A percentile compares a stretch with the other conserved stretches of the same genome.
Conservation (phyloP, 2,888 invertebrate genomes). For the Mantis religiosa region DNA sequence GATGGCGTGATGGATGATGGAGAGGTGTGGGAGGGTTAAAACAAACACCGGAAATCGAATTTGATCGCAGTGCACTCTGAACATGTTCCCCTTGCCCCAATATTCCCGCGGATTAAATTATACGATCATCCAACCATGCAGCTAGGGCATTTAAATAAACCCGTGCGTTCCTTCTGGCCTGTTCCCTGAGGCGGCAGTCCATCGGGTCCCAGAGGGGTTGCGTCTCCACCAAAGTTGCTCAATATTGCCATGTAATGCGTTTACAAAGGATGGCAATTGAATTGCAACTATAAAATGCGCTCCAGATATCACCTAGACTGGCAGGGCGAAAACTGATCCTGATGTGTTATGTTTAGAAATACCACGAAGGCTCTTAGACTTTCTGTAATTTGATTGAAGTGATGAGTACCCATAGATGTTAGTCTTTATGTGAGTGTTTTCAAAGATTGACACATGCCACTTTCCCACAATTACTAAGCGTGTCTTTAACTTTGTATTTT, state of each 20-base stretch:
- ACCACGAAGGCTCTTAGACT: too few relatives aligned
- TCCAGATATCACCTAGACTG: not conserved
- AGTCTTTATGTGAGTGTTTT: too few relatives aligned
- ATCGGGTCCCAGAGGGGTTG: not conserved
- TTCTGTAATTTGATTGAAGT: too few relatives aligned
- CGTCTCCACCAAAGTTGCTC: not conserved
- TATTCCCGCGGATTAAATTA: conserved; percentile 17
- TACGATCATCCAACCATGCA: conserved; percentile 8
- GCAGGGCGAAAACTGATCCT: not conserved
- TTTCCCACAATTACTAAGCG: too few relatives aligned
- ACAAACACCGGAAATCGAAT: conserved; percentile 18
- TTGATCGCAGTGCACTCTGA: conserved; percentile 17
- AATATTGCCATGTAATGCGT: not conserved
- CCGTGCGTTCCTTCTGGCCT: not conserved
- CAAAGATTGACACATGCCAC: too few relatives aligned
- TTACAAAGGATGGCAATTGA: not conserved
- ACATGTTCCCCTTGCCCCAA: conserved; percentile 12
- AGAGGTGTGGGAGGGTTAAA: not conserved
- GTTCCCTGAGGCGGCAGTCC: not conserved
- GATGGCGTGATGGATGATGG: not conserved
- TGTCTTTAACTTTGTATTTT: too few relatives aligned
- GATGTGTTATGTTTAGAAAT: not conserved
- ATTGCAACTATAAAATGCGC: not conserved
- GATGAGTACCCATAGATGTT: too few relatives aligned
- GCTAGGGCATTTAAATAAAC: conserved; percentile 14